Percentiles rank a stretch among this genome's conserved stretches.
Evolutionary conservation across 2,113 vertebrate species (phyloP).

Genomic region (Rhinoderma darwinii): DNA sequence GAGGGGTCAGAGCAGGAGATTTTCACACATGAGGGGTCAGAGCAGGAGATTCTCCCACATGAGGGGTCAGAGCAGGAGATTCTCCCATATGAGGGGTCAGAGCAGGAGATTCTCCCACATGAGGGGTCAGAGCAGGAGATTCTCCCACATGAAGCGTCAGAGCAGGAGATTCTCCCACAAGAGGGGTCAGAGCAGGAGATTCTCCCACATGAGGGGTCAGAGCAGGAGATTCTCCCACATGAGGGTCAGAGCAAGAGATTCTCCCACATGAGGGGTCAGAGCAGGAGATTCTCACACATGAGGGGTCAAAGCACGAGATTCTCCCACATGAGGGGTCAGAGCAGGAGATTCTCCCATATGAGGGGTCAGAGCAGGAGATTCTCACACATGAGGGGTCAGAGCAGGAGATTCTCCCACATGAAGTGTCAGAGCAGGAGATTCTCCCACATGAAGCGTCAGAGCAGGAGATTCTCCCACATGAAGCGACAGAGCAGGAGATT

Average conservation of each 20-base stretch:
- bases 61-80: background rate
- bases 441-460: background rate
- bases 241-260: background rate
- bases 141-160: no score
- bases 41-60: background rate
- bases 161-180: no score
- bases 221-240: no score
- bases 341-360: background rate
- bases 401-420: background rate
- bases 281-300: no score
- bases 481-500: background rate
- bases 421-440: background rate
- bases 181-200: no score
- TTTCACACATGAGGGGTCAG: background rate
- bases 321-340: background rate
- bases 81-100: background rate
- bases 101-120: background rate
- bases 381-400: background rate
- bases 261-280: no score
- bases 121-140: background rate
- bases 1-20: background rate
- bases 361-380: background rate
- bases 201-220: no score
- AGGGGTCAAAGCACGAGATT: background rate
- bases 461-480: background rate